Evolutionary conservation across 2,888 invertebrate genomes (phyloP).

Genomic region (Serripes groenlandicus): DNA sequence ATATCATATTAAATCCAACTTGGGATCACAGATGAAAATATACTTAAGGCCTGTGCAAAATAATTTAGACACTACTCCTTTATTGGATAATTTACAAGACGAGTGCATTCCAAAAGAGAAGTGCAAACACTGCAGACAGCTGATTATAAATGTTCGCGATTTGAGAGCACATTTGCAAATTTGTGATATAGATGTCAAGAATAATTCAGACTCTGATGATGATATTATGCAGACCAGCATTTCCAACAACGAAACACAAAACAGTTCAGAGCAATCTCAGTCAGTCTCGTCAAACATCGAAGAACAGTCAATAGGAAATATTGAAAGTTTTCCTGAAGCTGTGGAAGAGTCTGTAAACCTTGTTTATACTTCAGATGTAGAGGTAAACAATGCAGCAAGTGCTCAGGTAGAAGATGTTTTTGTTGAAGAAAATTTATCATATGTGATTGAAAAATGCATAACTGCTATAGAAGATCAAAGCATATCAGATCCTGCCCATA

Average conservation of each 20-base stretch:
- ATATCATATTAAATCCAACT: not conserved
- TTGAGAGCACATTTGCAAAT: not conserved
- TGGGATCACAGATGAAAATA: not conserved
- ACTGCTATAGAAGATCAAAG: not conserved
- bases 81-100: not conserved
- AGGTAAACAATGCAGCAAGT: not conserved
- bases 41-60: not conserved
- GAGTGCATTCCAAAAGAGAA: not conserved
- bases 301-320: too few species aligned
- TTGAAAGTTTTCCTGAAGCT: not conserved
- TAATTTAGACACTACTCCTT: not conserved
- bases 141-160: not conserved
- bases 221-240: too few species aligned
- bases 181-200: too few species aligned
- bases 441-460: not conserved
- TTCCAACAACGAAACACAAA: too few species aligned
- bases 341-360: not conserved
- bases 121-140: not conserved
- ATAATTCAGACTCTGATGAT: too few species aligned
- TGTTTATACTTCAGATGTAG: too few species aligned
- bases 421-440: not conserved
- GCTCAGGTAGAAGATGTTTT: not conserved
- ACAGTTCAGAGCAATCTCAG: too few species aligned
- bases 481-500: not conserved
- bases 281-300: too few species aligned